Conservation (phyloP, 2,888 invertebrate species). For the Drosophila histrio region DNA sequence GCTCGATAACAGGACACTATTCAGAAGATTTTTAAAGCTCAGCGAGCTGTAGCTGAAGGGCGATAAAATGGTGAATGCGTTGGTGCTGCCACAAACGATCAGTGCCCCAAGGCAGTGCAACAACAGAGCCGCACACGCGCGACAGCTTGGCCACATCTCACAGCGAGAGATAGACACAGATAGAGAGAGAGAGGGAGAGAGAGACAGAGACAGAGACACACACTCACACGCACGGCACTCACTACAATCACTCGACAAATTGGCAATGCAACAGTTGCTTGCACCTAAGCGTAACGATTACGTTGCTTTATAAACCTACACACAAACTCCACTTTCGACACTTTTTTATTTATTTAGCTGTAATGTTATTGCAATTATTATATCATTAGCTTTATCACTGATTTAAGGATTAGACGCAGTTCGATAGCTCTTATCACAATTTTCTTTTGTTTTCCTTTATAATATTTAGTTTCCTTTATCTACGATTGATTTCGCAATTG, state of each 20-base stretch:
- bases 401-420: background rate
- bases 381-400: constrained; percentile 2
- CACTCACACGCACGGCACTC: constrained; percentile 28
- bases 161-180: background rate
- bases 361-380: background rate
- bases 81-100: constrained; percentile 71
- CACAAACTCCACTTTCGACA: constrained; percentile 38
- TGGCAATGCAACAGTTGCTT: constrained; percentile 72
- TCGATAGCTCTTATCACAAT: background rate
- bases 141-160: constrained; percentile 44
- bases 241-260: constrained; percentile 54
- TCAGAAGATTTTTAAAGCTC: constrained; percentile 82
- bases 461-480: background rate
- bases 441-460: background rate
- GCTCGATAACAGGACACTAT: constrained; percentile 81
- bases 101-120: constrained; percentile 65
- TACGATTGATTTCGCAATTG: constrained; percentile 3
- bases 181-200: background rate
- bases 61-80: constrained; percentile 81
- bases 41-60: constrained; percentile 82
- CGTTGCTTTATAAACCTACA: constrained; percentile 45
- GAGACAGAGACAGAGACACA: constrained; percentile 3
- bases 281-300: constrained; percentile 76
- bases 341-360: background rate
- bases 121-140: constrained; percentile 55